Evolutionary conservation across 2,797 vertebrate species (phyloP).

Genomic region (Sebastes goodei): DNA sequence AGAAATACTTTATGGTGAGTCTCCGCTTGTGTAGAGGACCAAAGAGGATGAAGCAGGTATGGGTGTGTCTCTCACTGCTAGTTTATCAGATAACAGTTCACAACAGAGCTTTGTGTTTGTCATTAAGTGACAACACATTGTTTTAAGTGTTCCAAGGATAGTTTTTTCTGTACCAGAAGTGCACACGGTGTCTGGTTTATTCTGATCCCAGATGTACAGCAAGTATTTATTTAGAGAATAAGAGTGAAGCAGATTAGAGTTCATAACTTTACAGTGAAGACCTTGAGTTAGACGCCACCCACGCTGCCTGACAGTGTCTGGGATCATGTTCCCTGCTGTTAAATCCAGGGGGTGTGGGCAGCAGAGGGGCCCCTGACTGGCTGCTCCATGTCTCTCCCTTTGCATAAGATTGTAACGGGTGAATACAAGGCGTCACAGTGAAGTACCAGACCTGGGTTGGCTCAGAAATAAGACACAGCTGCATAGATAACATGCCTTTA

Average conservation of each 20-base stretch:
- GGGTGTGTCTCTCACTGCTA: slow-evolving; percentile 34
- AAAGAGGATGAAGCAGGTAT: slow-evolving; percentile 37
- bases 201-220: not conserved
- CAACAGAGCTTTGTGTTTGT: not conserved
- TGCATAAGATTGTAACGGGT: not conserved
- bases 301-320: slow-evolving; percentile 16
- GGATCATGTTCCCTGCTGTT: slow-evolving; percentile 52
- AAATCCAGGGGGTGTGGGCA: slow-evolving; percentile 38
- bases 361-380: slow-evolving; percentile 43
- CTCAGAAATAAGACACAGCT: slow-evolving; percentile 14
- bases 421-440: slow-evolving; percentile 2
- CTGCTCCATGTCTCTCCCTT: slow-evolving; percentile 11
- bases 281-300: slow-evolving; percentile 25
- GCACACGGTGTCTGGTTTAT: not conserved
- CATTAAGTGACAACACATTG: not conserved
- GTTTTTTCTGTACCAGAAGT: not conserved
- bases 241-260: slow-evolving; percentile 13
- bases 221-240: slow-evolving; percentile 21
- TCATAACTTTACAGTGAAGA: slow-evolving; percentile 7
- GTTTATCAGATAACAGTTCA: slow-evolving; percentile 22
- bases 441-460: not conserved
- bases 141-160: not conserved
- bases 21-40: not conserved
- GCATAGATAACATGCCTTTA: not conserved
- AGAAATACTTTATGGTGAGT: slow-evolving; percentile 36